These are phyloP conservation scores for Nothoprocta perdicaria DNA, from an alignment of 2,113 vertebrate species.

Conservation along the genomic window DNA sequence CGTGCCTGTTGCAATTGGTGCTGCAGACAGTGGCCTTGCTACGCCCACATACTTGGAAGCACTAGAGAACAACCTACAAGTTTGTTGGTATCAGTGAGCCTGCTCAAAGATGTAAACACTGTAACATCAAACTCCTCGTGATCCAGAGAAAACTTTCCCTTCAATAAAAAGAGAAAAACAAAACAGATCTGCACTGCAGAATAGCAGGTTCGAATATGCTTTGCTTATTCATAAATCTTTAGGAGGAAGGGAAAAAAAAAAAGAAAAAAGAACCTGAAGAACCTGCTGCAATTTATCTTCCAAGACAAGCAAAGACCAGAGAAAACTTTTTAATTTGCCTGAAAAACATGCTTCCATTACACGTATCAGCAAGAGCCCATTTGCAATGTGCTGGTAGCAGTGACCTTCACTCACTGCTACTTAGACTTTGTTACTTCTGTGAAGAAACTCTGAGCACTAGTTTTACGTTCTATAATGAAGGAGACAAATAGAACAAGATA, in stretches of 20 bases:
- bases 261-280: neutral
- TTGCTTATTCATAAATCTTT: neutral
- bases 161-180: neutral
- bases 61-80: neutral
- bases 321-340: neutral
- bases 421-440: neutral
- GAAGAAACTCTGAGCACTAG: neutral
- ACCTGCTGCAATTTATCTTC: neutral
- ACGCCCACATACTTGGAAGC: neutral
- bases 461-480: neutral
- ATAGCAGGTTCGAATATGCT: neutral
- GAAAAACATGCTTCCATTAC: neutral
- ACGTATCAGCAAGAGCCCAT: rapidly evolving
- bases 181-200: neutral
- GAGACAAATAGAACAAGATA: neutral
- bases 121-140: neutral
- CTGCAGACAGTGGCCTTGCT: rapidly evolving
- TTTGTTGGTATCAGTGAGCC: rapidly evolving
- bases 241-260: neutral
- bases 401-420: neutral
- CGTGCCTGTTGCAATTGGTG: rapidly evolving
- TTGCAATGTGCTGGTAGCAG: rapidly evolving
- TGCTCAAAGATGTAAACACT: neutral
- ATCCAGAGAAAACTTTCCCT: neutral
- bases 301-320: neutral